phyloP scores from a whole-genome alignment of 2,797 vertebrate species.

The Sebastes trivittatus region DNA sequence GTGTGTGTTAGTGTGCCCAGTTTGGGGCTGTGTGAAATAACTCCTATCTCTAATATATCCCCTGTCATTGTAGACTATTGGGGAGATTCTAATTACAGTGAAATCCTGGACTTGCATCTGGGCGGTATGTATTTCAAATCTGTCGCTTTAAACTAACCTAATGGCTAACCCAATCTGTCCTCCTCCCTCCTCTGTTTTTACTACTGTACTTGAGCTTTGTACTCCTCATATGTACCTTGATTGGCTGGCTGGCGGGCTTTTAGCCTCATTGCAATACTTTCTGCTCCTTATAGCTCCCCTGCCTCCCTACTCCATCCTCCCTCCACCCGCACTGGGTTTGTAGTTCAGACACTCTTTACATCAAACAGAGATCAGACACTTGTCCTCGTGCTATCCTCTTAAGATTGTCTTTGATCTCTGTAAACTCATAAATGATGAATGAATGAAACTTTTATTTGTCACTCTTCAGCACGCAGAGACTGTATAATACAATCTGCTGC shows the following conservation, averaged over 20 bases:
- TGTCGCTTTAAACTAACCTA: slow-evolving; percentile 85
- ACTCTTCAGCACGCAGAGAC: slow-evolving; percentile 2
- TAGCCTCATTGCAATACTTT: slow-evolving; percentile 44
- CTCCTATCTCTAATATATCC: slow-evolving; percentile 93
- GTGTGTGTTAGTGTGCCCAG: slow-evolving; percentile 61
- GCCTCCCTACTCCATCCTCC: neutral
- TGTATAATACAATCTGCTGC: neutral
- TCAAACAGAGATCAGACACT: slow-evolving; percentile 62
- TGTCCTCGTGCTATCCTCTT: slow-evolving; percentile 45
- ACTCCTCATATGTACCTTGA: slow-evolving; percentile 36
- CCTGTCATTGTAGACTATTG: slow-evolving; percentile 99
- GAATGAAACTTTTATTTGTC: slow-evolving; percentile 56
- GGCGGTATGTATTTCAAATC: slow-evolving; percentile 99
- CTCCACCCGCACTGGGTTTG: slow-evolving; percentile 28
- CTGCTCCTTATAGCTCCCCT: slow-evolving; percentile 10
- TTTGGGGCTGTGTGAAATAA: slow-evolving; percentile 87
- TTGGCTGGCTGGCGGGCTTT: slow-evolving; percentile 43
- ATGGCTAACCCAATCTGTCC: slow-evolving; percentile 86
- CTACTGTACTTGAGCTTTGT: slow-evolving; percentile 57
- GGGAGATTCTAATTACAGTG: slow-evolving; percentile 99
- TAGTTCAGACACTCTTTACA: slow-evolving; percentile 37
- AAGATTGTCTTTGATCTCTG: slow-evolving; percentile 60
- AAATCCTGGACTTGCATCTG: slow-evolving; percentile 99
- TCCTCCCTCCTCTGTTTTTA: slow-evolving; percentile 9
- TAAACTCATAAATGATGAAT: slow-evolving; percentile 62